Base-by-base conservation (phyloP, 2,797 vertebrate species). In the Notolepis coatsorum region DNA sequence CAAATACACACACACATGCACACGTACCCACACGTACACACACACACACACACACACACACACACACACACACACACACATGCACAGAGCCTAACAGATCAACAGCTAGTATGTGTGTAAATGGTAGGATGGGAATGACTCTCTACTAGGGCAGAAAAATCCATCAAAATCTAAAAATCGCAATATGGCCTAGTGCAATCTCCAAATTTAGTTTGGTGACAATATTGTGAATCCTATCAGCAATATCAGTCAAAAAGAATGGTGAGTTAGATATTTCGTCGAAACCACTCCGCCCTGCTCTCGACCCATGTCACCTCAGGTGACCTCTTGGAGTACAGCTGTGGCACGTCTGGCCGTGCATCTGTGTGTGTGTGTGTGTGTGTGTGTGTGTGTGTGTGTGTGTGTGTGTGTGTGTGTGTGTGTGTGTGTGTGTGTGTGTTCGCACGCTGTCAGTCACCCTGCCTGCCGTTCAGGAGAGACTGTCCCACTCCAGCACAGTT, bases 71-170 rank as follows among this genome's bases (percentile, higher is more conserved):
- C 30, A 18, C 41, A 25, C 42, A 46, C 28, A 18, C 55, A 18
- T 37, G 38, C 53, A 43, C 15, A 18, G 18, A 30, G 37, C 25
- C 54, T n/a, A 45, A 9, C 47, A 17, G 24, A 17, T 51, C 18
- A 25, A 21, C 28, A 20, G n/a, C 27, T 12, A n/a, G n/a, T n/a
- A n/a, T n/a, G n/a, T n/a, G n/a, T n/a, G n/a, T n/a, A n/a, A n/a
- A n/a, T n/a, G n/a, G n/a, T n/a, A n/a, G n/a, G n/a, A n/a, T n/a
- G n/a, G n/a, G n/a, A n/a, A n/a, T n/a, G 9, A 51, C 38, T 10
- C 5, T 35, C 23, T 10, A 48, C 3, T 17, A 27, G 31, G 72
- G 67, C 65, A 77, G 71, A 71, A 81, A 87, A 82, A 85, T 75
- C 72, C 64, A 71, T 78, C 68, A 59, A 17, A 21, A 61, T 52